A percentile compares a stretch with the other conserved stretches of the same genome.
These are phyloP conservation scores for Netelia melanura DNA, from an alignment of 2,888 invertebrate species.

Conservation along the genomic window DNA sequence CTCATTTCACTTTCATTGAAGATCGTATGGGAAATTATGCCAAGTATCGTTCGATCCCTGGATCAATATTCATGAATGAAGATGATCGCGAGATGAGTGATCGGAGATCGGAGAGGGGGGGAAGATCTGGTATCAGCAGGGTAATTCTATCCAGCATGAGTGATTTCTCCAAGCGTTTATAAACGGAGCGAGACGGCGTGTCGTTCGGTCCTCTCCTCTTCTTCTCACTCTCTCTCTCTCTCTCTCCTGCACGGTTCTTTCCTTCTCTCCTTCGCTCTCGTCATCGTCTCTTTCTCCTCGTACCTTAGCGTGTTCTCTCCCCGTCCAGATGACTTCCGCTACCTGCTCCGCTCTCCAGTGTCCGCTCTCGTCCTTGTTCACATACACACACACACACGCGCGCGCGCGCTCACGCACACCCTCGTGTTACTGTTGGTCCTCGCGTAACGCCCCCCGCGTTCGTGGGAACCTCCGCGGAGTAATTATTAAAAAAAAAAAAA, in stretches of 20 bases:
- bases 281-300: constrained; percentile 13
- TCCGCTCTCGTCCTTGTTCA: constrained; percentile 71
- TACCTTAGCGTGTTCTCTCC: constrained; percentile 61
- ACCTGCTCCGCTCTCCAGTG: constrained; percentile 80
- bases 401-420: constrained; percentile 17
- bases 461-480: constrained; percentile 83
- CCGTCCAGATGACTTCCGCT: constrained; percentile 84
- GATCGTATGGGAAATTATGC: not conserved
- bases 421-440: constrained; percentile 73
- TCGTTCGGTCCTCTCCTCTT: constrained; percentile 69
- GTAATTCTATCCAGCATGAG: constrained; percentile 81
- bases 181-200: constrained; percentile 67
- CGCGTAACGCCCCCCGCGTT: constrained; percentile 83
- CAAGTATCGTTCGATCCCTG: not conserved
- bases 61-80: constrained; percentile 18
- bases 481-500: constrained; percentile 82
- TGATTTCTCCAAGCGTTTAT: constrained; percentile 80
- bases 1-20: too few species aligned
- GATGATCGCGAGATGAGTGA: constrained; percentile 18
- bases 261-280: constrained; percentile 40
- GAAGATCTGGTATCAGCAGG: constrained; percentile 65
- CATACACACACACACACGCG: constrained; percentile 14
- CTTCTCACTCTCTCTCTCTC: constrained; percentile 44
- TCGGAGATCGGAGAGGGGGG: constrained; percentile 1
- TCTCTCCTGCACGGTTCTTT: not conserved